phyloP scores from a whole-genome alignment of 2,888 invertebrate genomes.

The Cataglyphis livida region DNA sequence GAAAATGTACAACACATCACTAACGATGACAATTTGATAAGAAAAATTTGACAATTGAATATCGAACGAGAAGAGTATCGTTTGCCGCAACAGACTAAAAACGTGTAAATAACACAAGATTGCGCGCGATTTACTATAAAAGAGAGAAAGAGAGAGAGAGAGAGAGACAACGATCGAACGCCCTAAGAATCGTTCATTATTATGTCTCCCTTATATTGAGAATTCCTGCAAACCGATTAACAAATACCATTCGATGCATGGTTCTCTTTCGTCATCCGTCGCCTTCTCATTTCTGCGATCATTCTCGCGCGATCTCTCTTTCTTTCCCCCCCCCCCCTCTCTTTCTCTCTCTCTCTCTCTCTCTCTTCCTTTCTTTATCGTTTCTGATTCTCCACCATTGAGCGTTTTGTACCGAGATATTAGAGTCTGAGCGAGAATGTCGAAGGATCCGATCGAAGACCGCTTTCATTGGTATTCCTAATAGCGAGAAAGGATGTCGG shows the following conservation, averaged over 20 bases:
- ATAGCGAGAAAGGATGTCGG: conserved; percentile 67
- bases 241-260: conserved; percentile 70
- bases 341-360: not conserved
- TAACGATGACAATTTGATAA: not conserved
- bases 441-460: conserved; percentile 66
- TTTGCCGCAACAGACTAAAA: not conserved
- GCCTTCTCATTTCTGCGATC: conserved; percentile 39
- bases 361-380: conserved; percentile 16
- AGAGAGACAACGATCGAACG: conserved; percentile 35
- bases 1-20: not conserved
- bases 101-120: not conserved
- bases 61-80: not conserved
- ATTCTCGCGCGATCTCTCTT: not conserved
- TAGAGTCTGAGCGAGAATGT: conserved; percentile 56
- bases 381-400: conserved; percentile 37
- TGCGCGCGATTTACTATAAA: conserved; percentile 1
- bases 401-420: conserved; percentile 63
- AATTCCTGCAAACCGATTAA: conserved; percentile 78
- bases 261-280: conserved; percentile 53
- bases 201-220: conserved; percentile 72
- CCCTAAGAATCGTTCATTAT: conserved; percentile 72
- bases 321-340: not conserved
- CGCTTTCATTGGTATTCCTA: conserved; percentile 69
- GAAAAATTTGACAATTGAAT: not conserved
- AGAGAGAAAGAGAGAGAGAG: conserved; percentile 3